Base-by-base conservation (phyloP, 2,888 invertebrate species). In the Volucella bombylans region DNA sequence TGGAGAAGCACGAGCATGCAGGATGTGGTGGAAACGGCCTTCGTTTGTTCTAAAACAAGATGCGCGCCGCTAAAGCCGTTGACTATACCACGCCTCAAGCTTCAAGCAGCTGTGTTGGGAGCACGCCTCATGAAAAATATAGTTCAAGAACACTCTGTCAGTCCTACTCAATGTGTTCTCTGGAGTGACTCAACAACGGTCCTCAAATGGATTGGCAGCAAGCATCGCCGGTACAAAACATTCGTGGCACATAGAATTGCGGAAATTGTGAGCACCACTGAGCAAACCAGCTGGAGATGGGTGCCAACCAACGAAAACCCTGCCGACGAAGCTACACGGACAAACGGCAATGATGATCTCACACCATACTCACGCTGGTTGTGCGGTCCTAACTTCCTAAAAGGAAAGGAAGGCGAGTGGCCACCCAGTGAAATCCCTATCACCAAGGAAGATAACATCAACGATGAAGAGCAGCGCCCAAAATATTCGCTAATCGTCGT, bases 211-310 rank as follows among this genome's bases (percentile, higher is more conserved):
- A 55, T 73, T 11, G 43, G 11, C 3, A 50, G 55, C 2, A 68
- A 77, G 18, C 59, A 67, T 39, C 78, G 78, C 15, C 52, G 69
- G 10, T 83, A 68, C 23, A 86, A 86, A 67, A 85, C 87, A 18
- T 88, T 87, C 62, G 87, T 87, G 12, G 85, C 87, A 1, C 81
- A 86, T 69, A 64, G 88, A 54, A 78, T 88, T 12, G 87, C 82
- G 0, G 87, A 88, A 52, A 86, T 86, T 47, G 82, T 61, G 18
- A 23, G 2, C 2, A 23, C 1, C 18, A 23, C 18, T 23, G 18
- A 23, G 18, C 18, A 23, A 23, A 73, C 85, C 3, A 15, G 52
- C 18, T 3, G 18, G 18, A 23, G 18, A 23, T 23, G 18, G 18
- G 18, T 23, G 18, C 1, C 18, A 23, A 23, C 18, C 1, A 23